Base-by-base conservation (phyloP, 1,140 invertebrate species). In the Drosophila sechellia region DNA sequence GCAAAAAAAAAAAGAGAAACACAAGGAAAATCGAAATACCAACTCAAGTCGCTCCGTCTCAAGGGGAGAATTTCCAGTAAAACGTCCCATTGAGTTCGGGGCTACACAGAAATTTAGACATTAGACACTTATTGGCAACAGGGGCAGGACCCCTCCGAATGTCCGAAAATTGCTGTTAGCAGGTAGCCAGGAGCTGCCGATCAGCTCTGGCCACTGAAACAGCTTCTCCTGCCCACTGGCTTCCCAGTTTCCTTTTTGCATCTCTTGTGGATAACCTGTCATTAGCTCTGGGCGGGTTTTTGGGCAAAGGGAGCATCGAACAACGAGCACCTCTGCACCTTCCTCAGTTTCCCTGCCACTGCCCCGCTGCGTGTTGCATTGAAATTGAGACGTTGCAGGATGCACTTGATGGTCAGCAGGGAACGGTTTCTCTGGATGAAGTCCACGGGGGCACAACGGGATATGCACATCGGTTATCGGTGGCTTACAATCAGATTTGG, bases 41-140 rank as follows among this genome's bases (percentile, higher is more conserved):
- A 52, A 68, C 46, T n/a, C 46, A 52, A 58, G 53, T 22, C 17
- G 4, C 55, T 39, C 64, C 55, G 75, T 45, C 31, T 45, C 31
- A 31, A 63, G 53, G 40, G 40, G 57, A 48, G 22, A 66, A 60
- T 64, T 54, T 46, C 31, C 50, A 42, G 46, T 43, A 59, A 69
- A 81, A 81, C 64, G 60, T 69, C 55, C 54, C 66, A 27, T 42
- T 56, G 49, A 52, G 54, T 66, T 31, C 63, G 56, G 50, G 57
- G 42, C 70, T 59, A 69, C 63, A 64, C 64, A 66, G 74, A 89
- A 89, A 89, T 89, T 84, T 89, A 89, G 84, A 89, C 85, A 89
- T 89, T 89, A 89, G 84, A 89, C 84, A 89, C 84, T 89, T 89
- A 89, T 84, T 89, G 84, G 77, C 84, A 89, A 89, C 65, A 53